Conservation (phyloP, 1,140 invertebrate species). For the Eriocheir sinensis region DNA sequence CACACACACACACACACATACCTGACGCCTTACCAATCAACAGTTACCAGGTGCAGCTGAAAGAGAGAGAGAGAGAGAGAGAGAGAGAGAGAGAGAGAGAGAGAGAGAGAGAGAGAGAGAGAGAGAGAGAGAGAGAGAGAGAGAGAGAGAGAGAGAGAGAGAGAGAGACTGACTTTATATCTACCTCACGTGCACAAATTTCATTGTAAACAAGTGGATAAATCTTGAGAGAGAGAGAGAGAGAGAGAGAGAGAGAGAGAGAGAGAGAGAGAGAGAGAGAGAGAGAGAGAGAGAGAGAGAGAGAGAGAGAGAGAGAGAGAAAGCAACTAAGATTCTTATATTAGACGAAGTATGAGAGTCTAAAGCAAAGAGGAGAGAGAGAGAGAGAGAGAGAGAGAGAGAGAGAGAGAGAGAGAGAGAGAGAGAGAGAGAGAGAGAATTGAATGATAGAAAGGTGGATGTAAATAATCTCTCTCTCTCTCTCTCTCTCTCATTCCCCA, state of each 20-base stretch:
- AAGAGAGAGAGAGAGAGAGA: not conserved
- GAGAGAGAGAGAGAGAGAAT: no score
- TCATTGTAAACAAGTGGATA: not conserved
- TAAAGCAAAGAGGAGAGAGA: no score
- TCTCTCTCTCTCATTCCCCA: no score
- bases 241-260: conserved; percentile 47
- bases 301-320: no score
- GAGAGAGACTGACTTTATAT: not conserved
- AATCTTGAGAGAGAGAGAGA: conserved; percentile 31
- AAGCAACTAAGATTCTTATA: no score
- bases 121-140: conserved; percentile 45
- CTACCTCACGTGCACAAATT: not conserved
- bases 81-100: conserved; percentile 37
- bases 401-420: conserved; percentile 5
- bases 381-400: conserved; percentile 29
- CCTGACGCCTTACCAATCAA: no score
- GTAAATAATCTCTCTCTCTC: no score
- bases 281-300: conserved; percentile 18
- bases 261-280: conserved; percentile 4
- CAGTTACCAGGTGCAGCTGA: not conserved
- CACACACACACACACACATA: no score
- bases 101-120: conserved; percentile 29
- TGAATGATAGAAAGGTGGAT: no score
- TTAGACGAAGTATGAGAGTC: no score
- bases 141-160: conserved; percentile 47